Evolutionary conservation across 2,113 vertebrate genomes (phyloP), one percentile per base, ranked within the genome.

Genomic region (Crotalus viridis): DNA sequence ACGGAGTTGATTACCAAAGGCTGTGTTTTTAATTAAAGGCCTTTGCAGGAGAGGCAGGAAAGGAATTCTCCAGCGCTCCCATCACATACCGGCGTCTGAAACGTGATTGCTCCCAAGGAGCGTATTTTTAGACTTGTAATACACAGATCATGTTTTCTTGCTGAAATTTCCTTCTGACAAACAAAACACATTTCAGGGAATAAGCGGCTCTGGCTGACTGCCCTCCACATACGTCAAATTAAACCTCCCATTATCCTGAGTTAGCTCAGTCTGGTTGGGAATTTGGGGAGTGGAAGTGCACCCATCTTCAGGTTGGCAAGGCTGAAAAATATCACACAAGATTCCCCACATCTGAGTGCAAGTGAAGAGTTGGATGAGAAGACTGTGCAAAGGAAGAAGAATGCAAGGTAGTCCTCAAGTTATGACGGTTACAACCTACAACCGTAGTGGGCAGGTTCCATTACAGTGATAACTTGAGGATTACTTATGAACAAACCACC

Each of bases 1-100:
- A 46, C 51, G n/a, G 87, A 43, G 21, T 46, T 81, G 87, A 92
- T 92, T 81, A 92, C 87, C 5, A 5, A 28, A 69, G 51, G 22
- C n/a, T 28, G 59, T 8, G 26, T 88, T 89, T 92, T 56, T 89
- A 92, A 92, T 92, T 89, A 89, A 52, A 92, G 51, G 39, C 59
- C 51, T 28, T 39, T 56, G 87, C 33, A 13, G 6, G 28, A 48
- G 51, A 26, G 52, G 61, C 48, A 26, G 55, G 17, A n/a, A 81
- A 33, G 91, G 74, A 28, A n/a, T n/a, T 81, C 64, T 89, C 61
- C 64, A 21, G 9, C 15, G 61, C 6, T 51, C 91, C 57, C 87
- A n/a, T 46, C 87, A 43, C n/a, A 24, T 7, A 4, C 56, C 24
- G 28, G 52, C 52, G 17, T 9, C 22, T 43, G 13, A 89, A 43